phyloP scores from a whole-genome alignment of 1,140 invertebrate genomes.

The Pseudomyrmex flavicornis region DNA sequence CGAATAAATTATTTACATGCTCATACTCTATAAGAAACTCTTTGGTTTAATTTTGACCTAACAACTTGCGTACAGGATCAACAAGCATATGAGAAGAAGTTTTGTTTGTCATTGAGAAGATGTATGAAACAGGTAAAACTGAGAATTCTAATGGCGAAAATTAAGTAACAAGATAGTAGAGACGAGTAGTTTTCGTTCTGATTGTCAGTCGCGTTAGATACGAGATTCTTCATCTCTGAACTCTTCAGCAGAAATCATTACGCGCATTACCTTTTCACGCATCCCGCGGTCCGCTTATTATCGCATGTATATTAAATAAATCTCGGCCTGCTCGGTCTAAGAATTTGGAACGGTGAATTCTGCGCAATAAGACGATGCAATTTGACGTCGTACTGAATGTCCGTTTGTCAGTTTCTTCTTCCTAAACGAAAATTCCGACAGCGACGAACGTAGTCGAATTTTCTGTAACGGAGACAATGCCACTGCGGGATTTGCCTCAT shows the following conservation, averaged over 20 bases:
- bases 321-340: constrained; percentile 42
- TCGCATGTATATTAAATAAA: constrained; percentile 39
- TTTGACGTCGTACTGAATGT: constrained; percentile 51
- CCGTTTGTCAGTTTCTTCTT: constrained; percentile 82
- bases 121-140: not conserved
- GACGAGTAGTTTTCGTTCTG: constrained; percentile 16
- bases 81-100: not conserved
- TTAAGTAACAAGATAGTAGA: not conserved
- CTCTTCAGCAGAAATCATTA: no score
- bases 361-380: constrained; percentile 49
- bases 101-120: not conserved
- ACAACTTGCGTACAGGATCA: not conserved
- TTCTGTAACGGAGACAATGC: constrained; percentile 92
- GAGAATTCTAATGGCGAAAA: not conserved
- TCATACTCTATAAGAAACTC: no score
- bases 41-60: not conserved
- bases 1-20: constrained; percentile 18
- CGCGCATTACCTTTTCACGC: no score
- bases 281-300: not conserved
- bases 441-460: constrained; percentile 90
- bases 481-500: constrained; percentile 91
- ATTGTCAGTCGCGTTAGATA: not conserved
- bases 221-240: not conserved
- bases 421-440: constrained; percentile 88
- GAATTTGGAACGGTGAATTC: constrained; percentile 44